These are phyloP conservation scores for Limnephilus auricula DNA, from an alignment of 2,888 invertebrate species.

Conservation along the genomic window DNA sequence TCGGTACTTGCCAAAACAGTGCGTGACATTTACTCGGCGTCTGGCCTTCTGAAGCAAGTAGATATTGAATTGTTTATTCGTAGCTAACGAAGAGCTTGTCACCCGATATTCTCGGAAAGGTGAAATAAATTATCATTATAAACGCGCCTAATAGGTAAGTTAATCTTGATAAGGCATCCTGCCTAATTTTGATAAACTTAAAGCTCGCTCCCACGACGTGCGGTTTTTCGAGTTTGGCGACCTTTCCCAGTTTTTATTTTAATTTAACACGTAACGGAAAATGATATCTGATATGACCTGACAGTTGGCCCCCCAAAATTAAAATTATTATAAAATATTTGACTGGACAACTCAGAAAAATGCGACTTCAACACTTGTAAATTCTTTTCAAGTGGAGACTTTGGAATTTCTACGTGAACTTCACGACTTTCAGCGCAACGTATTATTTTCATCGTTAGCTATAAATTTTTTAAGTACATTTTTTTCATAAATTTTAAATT, in stretches of 20 bases:
- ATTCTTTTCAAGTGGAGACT: no score
- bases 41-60: not conserved
- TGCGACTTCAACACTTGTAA: no score
- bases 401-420: no score
- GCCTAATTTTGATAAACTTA: not conserved
- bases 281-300: not conserved
- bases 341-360: no score
- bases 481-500: no score
- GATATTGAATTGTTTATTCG: conserved; percentile 28
- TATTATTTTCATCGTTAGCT: no score
- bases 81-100: conserved; percentile 13
- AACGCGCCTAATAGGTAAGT: not conserved
- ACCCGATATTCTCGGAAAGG: not conserved
- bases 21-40: not conserved
- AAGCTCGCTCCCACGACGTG: not conserved
- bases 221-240: not conserved
- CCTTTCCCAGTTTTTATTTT: not conserved
- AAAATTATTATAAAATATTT: no score
- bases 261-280: not conserved
- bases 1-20: not conserved
- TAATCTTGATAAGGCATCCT: not conserved
- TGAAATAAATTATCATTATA: conserved; percentile 21
- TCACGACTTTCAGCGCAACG: no score
- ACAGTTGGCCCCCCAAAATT: no score
- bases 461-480: no score